A percentile compares a stretch with the other conserved stretches of the same genome.
Conservation (phyloP, 2,888 invertebrate genomes). For the Parochlus steinenii region DNA sequence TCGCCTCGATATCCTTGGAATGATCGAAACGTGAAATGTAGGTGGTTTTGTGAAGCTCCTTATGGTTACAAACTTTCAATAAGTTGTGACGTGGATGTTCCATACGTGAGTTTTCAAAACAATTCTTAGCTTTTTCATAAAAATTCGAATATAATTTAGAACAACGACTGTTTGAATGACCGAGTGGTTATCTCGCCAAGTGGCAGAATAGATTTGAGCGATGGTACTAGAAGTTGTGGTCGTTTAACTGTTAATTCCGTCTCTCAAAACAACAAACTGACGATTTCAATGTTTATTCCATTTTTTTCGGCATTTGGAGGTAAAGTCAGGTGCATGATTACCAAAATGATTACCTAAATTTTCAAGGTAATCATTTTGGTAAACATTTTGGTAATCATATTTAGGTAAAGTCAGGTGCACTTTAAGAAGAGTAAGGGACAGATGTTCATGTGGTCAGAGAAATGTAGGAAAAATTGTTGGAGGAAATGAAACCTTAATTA, state of each 20-base stretch:
- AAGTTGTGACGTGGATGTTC: slow-evolving; percentile 30
- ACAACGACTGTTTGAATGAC: slow-evolving; percentile 31
- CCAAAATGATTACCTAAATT: too few species aligned
- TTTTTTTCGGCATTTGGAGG: neutral
- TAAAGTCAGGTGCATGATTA: too few species aligned
- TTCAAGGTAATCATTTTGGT: too few species aligned
- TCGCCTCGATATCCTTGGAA: slow-evolving; percentile 32
- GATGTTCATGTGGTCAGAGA: slow-evolving; percentile 3
- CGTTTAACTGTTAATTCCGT: slow-evolving; percentile 22
- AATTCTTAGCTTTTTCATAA: too few species aligned
- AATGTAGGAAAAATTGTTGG: slow-evolving; percentile 21
- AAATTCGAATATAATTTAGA: slow-evolving; percentile 25
- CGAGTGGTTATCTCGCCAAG: slow-evolving; percentile 33
- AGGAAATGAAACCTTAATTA: slow-evolving; percentile 26
- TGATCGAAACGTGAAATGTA: slow-evolving; percentile 26
- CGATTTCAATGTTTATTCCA: slow-evolving; percentile 16
- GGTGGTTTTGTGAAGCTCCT: slow-evolving; percentile 34
- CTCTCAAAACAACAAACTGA: slow-evolving; percentile 20
- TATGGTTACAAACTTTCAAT: slow-evolving; percentile 31
- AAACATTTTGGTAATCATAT: too few species aligned
- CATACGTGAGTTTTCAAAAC: slow-evolving; percentile 23
- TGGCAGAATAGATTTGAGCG: slow-evolving; percentile 31
- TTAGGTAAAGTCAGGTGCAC: slow-evolving; percentile 6
- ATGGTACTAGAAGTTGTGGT: slow-evolving; percentile 38
- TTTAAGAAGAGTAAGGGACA: neutral